Base-by-base conservation (phyloP, 2,888 invertebrate genomes). In the Pyrocoelia pectoralis region DNA sequence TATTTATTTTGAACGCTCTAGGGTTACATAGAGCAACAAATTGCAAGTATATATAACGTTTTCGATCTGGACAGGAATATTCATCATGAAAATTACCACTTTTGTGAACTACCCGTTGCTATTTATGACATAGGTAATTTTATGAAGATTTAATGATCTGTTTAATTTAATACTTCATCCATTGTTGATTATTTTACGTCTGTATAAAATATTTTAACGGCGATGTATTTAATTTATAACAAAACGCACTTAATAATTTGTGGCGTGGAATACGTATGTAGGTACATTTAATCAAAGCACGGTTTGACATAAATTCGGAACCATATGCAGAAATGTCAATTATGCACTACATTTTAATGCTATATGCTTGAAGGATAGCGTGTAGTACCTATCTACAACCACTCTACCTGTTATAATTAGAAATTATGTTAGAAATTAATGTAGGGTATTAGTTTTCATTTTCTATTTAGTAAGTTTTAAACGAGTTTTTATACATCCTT, bases 221-320 rank as follows among this genome's bases (percentile, higher is more conserved):
- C 40, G 43, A 64, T 60, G 17, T 53, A 24, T 3, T 71, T 74
- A 73, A 74, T 73, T 74, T 72, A 72, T 70, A 72, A 72, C 72
- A 73, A 73, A 73, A 70, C 70, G 73, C 74, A 72, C 74, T 73
- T 73, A 71, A 73, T 74, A 71, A 70, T 70, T 73, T 70, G 66
- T 72, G 69, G 71, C 67, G 43, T 15, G 46, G 15, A 15, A 46
- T 49, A 61, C 72, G 68, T 65, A 62, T 72, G 70, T 68, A 73
- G 8, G 61, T 62, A 71, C 72, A 71, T 72, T 73, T 73, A 73
- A 73, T 73, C 70, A 72, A 33, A 33, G 68, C 65, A 59, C 70
- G 69, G 65, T 69, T 69, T 70, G 65, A 53, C 65, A 64, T 70
- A 71, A 70, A 71, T 71, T 70, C 66, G 65, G 10, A 61, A 70